Evolutionary conservation across 2,113 vertebrate genomes (phyloP), one percentile per base, ranked within the genome.

Genomic region (Ageneiosus marmoratus): DNA sequence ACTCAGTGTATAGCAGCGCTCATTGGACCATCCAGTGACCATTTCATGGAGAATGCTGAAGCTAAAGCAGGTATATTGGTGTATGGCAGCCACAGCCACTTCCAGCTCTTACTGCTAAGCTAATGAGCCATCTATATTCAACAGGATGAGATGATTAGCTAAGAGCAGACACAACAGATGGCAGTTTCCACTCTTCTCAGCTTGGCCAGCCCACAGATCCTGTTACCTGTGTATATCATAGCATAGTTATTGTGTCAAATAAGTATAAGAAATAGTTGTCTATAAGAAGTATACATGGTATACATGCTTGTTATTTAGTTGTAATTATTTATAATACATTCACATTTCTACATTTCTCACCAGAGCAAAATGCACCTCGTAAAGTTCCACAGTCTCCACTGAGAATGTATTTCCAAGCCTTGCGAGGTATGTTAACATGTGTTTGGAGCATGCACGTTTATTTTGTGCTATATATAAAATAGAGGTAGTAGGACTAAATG

Each of bases 1-100:
- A 92, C 93, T 44, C 97, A 97, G 91, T 95, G 95, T 79, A 94
- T 97, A 91, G 94, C 91, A 87, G 96, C 98, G 79, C 94, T 98
- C 86, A 95, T 97, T 94, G 96, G 97, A 84, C 95, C 96, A 37
- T 92, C 95, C n/a, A 90, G 91, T 90, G 96, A 97, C 77, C 97
- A 97, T 91, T 92, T 95, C 55, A 92, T 95, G 84, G 96, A 98
- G 92, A 98, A 96, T 73, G 88, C 94, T 51, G 89, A 96, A 86
- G 95, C 94, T 81, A 97, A 95, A 53, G 95, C 96, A 95, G 97
- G 98, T 98, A 92, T 91, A 94, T 92, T 1, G n/a, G 32, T 79
- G 69, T 27, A 62, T 37, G 15, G 56, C 58, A 76, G 9, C 48
- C 58, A 76, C 18, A 58, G 37, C 16, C 62, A 77, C 63, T 51